Percentiles rank a stretch among this genome's conserved stretches.
phyloP scores from a whole-genome alignment of 2,888 invertebrate species.

The Abrostola triplasia region DNA sequence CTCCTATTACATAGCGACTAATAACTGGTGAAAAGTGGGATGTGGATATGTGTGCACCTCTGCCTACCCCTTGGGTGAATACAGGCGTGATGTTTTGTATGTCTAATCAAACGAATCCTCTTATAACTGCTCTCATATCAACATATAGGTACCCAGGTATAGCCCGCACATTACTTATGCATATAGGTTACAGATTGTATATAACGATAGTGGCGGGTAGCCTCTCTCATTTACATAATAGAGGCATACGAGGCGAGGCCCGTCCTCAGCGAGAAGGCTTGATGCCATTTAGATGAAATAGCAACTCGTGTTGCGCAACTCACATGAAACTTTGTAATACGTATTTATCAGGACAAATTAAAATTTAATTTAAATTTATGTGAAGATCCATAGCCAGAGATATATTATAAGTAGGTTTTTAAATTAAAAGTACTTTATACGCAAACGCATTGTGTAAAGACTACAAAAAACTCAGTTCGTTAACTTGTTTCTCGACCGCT shows the following conservation, averaged over 20 bases:
- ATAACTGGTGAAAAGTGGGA: too few species aligned
- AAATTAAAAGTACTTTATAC: neutral
- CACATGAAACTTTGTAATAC: conserved; percentile 30
- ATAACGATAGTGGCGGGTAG: conserved; percentile 36
- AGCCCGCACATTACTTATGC: conserved; percentile 11
- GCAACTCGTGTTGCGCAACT: conserved; percentile 25
- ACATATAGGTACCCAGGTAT: conserved; percentile 20
- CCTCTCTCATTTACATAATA: conserved; percentile 48
- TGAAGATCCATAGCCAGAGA: neutral
- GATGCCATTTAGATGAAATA: conserved; percentile 31
- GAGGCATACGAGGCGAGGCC: conserved; percentile 39
- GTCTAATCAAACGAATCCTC: too few species aligned
- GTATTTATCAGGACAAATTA: too few species aligned
- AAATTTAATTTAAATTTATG: neutral
- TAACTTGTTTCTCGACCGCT: too few species aligned
- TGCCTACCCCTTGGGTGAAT: too few species aligned
- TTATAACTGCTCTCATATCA: too few species aligned
- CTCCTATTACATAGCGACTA: too few species aligned
- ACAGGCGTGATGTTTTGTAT: too few species aligned
- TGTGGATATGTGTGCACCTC: too few species aligned
- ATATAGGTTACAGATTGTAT: conserved; percentile 39
- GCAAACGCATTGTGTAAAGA: neutral
- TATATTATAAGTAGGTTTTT: neutral
- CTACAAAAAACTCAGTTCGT: neutral
- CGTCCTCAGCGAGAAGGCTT: conserved; percentile 33